A percentile compares a stretch with the other conserved stretches of the same genome.
Conservation (phyloP, 35 echinoderm and acorn worm genomes). For the Stichopus chloronotus region DNA sequence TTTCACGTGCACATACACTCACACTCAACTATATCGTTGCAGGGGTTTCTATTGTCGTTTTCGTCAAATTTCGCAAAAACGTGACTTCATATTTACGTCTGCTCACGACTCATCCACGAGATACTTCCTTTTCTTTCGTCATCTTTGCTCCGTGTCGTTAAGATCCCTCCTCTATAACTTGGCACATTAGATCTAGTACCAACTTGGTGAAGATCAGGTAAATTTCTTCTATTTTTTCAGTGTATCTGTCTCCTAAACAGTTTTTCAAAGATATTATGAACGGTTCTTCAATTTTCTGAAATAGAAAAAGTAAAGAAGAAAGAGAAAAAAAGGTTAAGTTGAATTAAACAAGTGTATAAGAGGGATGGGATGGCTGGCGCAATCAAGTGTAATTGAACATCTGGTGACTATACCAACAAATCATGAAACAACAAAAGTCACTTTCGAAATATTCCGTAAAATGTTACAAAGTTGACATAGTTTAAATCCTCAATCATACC, state of each 20-base stretch:
- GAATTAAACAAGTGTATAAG: background rate
- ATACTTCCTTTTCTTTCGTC: background rate
- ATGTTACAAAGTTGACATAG: too few species aligned
- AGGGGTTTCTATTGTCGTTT: too few species aligned
- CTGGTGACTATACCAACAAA: too few species aligned
- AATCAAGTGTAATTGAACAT: background rate
- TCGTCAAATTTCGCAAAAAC: too few species aligned
- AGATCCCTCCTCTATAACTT: constrained; percentile 73
- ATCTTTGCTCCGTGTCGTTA: background rate
- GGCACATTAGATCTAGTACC: constrained; percentile 75
- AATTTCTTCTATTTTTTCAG: constrained; percentile 95
- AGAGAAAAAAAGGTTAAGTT: constrained; percentile 4
- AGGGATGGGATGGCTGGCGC: background rate
- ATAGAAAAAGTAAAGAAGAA: constrained; percentile 34
- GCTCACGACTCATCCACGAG: too few species aligned
- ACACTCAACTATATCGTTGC: too few species aligned
- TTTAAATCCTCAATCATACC: too few species aligned
- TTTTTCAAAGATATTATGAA: constrained; percentile 78
- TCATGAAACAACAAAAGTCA: too few species aligned
- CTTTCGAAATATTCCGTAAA: too few species aligned
- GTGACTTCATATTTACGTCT: too few species aligned
- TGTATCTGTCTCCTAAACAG: constrained; percentile 90
- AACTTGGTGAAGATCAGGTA: constrained; percentile 85
- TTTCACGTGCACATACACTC: too few species aligned
- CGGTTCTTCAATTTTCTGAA: constrained; percentile 89